Base-by-base conservation (phyloP, 2,797 vertebrate genomes). In the Eidolon dupreanum region DNA sequence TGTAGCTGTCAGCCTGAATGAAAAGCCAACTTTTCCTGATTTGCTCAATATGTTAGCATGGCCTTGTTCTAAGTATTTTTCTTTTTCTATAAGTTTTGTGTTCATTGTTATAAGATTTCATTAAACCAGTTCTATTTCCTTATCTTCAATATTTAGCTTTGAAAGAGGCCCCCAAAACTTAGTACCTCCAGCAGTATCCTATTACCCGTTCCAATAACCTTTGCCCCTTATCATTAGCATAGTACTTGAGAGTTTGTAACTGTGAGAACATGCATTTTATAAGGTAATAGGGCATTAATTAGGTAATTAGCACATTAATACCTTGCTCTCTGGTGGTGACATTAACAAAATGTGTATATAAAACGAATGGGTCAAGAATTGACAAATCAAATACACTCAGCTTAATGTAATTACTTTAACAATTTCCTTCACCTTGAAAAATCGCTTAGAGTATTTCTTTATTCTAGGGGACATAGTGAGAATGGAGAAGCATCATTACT, bases 401-500 rank as follows among this genome's bases (percentile, higher is more conserved):
- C 13, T 65, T 78, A 68, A 77, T 24, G 59, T 31, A 36, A 65
- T 79, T 86, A 36, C 57, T 46, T 36, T 82, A 90, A 90, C 53
- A 43, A 9, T 86, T 88, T 75, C 19, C 22, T 81, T 75, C 65
- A 51, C 59, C 63, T 82, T 91, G 19, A 90, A 68, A 51, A 53
- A 73, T 86, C 61, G 41, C 17, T 41, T 65, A 2, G 16, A 2
- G 16, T 96, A 22, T 93, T 61, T 97, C 83, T 93, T 51, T 65
- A 79, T 97, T 84, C 91, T 94, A 98, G 98, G 97, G 97, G 98
- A 79, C 98, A 95, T 59, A 97, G 96, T 0, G 97, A 98, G 74
- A 95, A 94, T 22, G 53, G 92, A 90, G 97, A 98, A 96, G 96
- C 97, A 36, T 24, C 94, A 0, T 87, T 97, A 19, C 82, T 92